Conservation (phyloP, 2,113 vertebrate genomes). For the Scophthalmus maximus region DNA sequence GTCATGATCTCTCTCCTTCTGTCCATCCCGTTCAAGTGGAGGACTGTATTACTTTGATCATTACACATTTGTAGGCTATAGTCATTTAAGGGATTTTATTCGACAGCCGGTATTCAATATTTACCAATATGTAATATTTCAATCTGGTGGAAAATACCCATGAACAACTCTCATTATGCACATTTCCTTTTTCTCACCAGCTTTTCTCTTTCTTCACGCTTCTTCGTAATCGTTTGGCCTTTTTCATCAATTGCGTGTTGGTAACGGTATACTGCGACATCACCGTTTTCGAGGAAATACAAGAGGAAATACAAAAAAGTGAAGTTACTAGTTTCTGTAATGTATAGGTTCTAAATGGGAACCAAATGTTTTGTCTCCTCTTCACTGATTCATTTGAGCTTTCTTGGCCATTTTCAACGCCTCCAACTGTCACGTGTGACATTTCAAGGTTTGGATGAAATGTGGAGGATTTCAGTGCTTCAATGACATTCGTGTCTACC, state of each 20-base stretch:
- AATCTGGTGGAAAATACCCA: constrained; percentile 4
- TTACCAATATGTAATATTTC: background rate
- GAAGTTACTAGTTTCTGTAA: constrained; percentile 22
- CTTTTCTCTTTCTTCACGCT: background rate
- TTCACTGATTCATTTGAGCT: background rate
- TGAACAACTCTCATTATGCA: background rate
- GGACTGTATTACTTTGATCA: background rate
- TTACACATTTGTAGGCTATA: too few relatives aligned
- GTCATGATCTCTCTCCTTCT: background rate
- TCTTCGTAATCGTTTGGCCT: background rate
- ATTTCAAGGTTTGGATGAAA: background rate
- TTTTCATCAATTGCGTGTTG: background rate
- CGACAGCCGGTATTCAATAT: background rate
- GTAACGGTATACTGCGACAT: background rate
- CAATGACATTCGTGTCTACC: too few relatives aligned
- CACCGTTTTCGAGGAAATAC: background rate
- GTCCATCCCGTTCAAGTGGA: constrained; percentile 10
- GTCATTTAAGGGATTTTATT: too few relatives aligned
- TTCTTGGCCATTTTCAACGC: too few relatives aligned
- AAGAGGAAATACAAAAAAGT: constrained; percentile 6
- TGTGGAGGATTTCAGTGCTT: too few relatives aligned
- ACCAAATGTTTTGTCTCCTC: background rate
- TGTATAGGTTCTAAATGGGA: background rate
- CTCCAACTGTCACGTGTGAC: background rate
- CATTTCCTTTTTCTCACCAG: background rate